Percentiles rank a stretch among this genome's conserved stretches.
Conservation (phyloP, 30 jellyfish, hydroid and myxozoan species). For the Aurelia sp. region DNA sequence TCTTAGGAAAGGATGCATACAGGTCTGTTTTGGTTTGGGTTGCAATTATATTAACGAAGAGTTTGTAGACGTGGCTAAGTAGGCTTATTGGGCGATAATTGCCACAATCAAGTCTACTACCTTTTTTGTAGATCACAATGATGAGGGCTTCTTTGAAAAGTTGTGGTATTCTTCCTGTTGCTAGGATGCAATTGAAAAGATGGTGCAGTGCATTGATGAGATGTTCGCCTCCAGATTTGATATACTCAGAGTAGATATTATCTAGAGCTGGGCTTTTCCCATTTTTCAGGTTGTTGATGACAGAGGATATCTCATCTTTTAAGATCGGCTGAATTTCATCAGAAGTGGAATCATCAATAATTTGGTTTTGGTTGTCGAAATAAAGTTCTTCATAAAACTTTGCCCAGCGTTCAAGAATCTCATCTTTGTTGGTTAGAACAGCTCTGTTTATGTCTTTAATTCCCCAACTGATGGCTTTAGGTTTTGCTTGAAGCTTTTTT, state of each 20-base stretch:
- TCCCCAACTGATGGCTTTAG: constrained; percentile 15
- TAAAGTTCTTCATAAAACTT: constrained; percentile 36
- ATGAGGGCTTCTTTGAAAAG: too few species aligned
- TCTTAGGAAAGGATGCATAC: constrained; percentile 22
- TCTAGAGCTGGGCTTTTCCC: too few species aligned
- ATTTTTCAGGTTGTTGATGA: too few species aligned
- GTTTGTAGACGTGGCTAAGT: too few species aligned
- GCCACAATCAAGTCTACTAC: too few species aligned
- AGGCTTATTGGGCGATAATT: too few species aligned
- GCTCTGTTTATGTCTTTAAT: constrained; percentile 34
- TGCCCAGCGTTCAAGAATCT: constrained; percentile 43
- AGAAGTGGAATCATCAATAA: neutral
- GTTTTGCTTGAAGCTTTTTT: constrained; percentile 28
- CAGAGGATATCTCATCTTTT: neutral
- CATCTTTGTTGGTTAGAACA: neutral
- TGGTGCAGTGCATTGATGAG: too few species aligned
- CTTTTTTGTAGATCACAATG: too few species aligned
- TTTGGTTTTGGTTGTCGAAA: constrained; percentile 12
- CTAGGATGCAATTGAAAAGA: too few species aligned
- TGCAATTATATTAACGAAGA: constrained; percentile 38
- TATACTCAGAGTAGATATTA: too few species aligned
- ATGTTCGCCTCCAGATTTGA: too few species aligned
- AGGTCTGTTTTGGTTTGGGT: constrained; percentile 4
- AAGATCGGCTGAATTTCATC: constrained; percentile 19
- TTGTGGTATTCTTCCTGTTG: too few species aligned